phyloP scores from a whole-genome alignment of 2,797 vertebrate genomes.

The Erethizon dorsatum region DNA sequence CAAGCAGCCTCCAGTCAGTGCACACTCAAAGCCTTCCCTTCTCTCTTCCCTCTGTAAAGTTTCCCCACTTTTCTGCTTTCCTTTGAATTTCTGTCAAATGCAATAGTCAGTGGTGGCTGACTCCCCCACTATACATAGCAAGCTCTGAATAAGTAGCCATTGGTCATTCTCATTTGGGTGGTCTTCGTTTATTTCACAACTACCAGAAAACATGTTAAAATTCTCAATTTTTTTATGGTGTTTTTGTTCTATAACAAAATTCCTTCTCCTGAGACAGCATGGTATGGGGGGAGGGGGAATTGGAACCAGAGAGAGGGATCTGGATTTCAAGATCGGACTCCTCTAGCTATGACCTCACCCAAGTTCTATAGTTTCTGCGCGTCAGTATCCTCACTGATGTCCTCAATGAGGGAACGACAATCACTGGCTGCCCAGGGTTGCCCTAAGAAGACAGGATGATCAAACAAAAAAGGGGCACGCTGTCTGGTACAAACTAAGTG shows the following conservation, averaged over 20 bases:
- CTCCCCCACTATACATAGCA: not conserved
- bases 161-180: not conserved
- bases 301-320: not conserved
- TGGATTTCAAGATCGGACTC: not conserved
- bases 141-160: not conserved
- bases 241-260: slow-evolving; percentile 19
- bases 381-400: not conserved
- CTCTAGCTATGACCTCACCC: not conserved
- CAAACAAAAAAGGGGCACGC: too few relatives aligned
- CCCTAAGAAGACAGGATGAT: not conserved
- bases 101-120: not conserved
- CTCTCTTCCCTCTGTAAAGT: not conserved
- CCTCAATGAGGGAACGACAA: not conserved
- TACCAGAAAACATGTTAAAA: slow-evolving; percentile 22
- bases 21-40: not conserved
- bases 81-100: not conserved
- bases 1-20: not conserved
- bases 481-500: too few relatives aligned
- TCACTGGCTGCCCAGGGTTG: not conserved
- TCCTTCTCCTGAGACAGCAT: not conserved
- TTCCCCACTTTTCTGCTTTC: not conserved
- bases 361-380: not conserved
- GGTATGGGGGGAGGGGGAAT: rapidly evolving
- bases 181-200: slow-evolving; percentile 26
- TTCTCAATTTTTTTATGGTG: not conserved